Percentiles rank a stretch among this genome's conserved stretches.
phyloP scores from a whole-genome alignment of 1,140 invertebrate genomes.

The Reticulitermes speratus region DNA sequence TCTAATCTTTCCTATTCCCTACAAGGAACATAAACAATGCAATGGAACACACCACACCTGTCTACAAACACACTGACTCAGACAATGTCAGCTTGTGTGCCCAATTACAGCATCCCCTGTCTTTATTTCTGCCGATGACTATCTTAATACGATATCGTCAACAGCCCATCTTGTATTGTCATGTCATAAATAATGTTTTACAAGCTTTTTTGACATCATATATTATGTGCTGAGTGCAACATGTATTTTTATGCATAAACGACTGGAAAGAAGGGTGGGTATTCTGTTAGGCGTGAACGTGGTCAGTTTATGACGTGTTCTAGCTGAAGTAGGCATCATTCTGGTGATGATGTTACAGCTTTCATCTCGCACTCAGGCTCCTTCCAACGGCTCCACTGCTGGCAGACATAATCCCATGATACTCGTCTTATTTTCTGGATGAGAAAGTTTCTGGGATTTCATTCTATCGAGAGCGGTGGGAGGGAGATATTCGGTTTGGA shows the following conservation, averaged over 20 bases:
- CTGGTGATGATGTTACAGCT: not conserved
- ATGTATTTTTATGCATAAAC: not conserved
- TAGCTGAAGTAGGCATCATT: not conserved
- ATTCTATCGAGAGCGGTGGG: no score
- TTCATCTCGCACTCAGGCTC: not conserved
- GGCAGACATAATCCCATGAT: no score
- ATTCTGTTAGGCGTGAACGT: not conserved
- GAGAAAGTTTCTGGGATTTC: no score
- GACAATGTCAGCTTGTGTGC: not conserved
- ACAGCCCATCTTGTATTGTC: not conserved
- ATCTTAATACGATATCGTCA: not conserved
- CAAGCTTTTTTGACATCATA: not conserved
- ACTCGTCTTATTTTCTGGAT: no score
- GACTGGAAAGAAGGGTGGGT: not conserved
- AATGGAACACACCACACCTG: not conserved
- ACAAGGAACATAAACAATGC: not conserved
- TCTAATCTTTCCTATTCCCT: not conserved
- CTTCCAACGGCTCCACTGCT: no score
- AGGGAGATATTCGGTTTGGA: no score
- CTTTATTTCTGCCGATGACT: not conserved
- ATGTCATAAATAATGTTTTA: conserved; percentile 10
- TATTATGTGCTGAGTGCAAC: not conserved
- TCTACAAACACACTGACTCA: not conserved
- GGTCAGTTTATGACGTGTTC: not conserved
- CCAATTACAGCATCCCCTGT: not conserved